Conservation (phyloP, 2,888 invertebrate genomes). For the Neoitamus cyanurus region DNA sequence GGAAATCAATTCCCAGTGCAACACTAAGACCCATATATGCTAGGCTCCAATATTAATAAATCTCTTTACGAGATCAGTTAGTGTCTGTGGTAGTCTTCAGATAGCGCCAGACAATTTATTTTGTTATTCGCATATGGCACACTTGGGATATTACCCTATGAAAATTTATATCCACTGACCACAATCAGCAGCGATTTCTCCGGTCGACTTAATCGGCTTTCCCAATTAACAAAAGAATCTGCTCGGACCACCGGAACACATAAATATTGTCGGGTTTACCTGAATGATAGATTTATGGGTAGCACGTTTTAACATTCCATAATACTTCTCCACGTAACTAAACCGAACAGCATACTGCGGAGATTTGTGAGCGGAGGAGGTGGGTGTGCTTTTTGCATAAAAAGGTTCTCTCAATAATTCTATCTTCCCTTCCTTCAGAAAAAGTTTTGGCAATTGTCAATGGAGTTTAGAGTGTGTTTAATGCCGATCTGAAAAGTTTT, state of each 20-base stretch:
- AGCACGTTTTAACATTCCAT: not conserved
- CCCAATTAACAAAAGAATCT: not conserved
- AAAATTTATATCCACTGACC: not conserved
- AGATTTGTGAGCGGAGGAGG: not conserved
- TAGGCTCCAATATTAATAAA: not conserved
- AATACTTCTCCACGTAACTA: not conserved
- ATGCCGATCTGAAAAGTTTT: too few species aligned
- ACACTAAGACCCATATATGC: not conserved
- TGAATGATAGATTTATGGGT: slow-evolving; percentile 15
- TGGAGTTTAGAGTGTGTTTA: not conserved
- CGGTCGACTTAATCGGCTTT: not conserved
- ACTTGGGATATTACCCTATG: not conserved
- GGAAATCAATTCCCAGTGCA: not conserved
- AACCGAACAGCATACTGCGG: not conserved
- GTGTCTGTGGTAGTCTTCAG: not conserved
- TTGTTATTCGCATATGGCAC: not conserved
- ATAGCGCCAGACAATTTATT: not conserved
- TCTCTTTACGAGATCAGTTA: not conserved
- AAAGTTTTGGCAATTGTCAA: not conserved
- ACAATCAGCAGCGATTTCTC: not conserved
- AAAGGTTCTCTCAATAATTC: not conserved
- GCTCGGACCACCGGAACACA: not conserved
- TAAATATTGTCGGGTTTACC: slow-evolving; percentile 14
- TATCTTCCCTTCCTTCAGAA: not conserved
- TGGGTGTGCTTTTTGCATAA: not conserved